Percentiles rank a stretch among this genome's conserved stretches.
phyloP scores from a whole-genome alignment of 1,140 invertebrate species.

The Pachypeltis micranthus region DNA sequence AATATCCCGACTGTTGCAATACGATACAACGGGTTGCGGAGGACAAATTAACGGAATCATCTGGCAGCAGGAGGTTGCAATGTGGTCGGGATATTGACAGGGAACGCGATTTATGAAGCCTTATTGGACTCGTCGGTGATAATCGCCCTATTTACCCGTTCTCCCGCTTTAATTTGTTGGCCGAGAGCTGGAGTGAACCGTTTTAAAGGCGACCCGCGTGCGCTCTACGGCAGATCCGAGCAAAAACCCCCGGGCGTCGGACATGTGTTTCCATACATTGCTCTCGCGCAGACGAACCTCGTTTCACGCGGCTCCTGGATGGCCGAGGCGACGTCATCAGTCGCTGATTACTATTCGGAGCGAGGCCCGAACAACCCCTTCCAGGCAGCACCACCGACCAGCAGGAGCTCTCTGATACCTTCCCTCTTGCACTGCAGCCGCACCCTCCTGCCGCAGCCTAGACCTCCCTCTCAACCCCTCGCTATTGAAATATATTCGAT shows the following conservation, averaged over 20 bases:
- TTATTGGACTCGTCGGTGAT: not conserved
- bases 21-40: too few relatives aligned
- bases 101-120: slow-evolving; percentile 1
- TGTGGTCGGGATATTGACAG: not conserved
- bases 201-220: not conserved
- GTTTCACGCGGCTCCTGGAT: not conserved
- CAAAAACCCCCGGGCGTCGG: too few relatives aligned
- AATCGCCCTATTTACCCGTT: slow-evolving; percentile 2
- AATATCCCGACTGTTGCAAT: too few relatives aligned
- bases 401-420: too few relatives aligned
- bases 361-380: not conserved
- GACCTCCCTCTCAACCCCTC: not conserved
- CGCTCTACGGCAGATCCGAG: not conserved
- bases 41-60: not conserved
- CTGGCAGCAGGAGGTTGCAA: not conserved
- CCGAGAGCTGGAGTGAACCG: not conserved
- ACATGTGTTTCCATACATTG: not conserved
- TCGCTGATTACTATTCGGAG: not conserved
- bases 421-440: too few relatives aligned
- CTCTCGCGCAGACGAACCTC: not conserved
- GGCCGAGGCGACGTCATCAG: not conserved
- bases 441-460: not conserved
- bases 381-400: too few relatives aligned
- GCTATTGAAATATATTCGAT: slow-evolving; percentile 5
- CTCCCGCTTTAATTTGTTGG: too few relatives aligned